Base-by-base conservation (phyloP, 2,113 vertebrate genomes). In the Dicaeum eximium region DNA sequence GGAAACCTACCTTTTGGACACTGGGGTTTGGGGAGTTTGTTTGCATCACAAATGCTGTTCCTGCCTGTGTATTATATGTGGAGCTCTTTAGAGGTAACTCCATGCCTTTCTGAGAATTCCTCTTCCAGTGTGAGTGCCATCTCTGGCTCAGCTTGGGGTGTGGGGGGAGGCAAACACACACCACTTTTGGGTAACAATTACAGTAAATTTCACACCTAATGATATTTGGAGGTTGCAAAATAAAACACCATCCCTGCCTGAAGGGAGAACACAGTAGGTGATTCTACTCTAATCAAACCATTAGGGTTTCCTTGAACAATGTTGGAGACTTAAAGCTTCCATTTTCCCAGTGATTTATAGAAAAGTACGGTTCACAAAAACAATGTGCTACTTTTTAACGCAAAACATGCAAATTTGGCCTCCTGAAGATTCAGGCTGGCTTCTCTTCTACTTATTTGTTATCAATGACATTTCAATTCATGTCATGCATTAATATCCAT, bases 51-150 rank as follows among this genome's bases (percentile, higher is more conserved):
- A 81, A 69, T 69, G 11, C 9, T 50, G 4, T 38, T 83, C 33
- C 38, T 24, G 33, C 1, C 6, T 47, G 9, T 1, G 5, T 31
- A 22, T 44, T 24, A 5, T 2, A 2, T 2, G 4, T 10, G 8
- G 6, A 7, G 18, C 10, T 75, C 69, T 80, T 56, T 7, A 38
- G 6, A 18, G 17, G 4, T 7, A 60, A 19, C 28, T 61, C 12
- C 3, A 13, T n/a, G 23, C 1, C 14, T 53, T 75, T 10, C 20
- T 40, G 42, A 69, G 37, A 65, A 37, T 47, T 10, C 14, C 15
- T 86, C 9, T 75, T 87, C 24, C 42, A 62, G 9, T 18, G 9
- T 16, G 17, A 23, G 9, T 50, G 13, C 10, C 11, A 40, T n/a
- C 38, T 62, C 54, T 42, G 45, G 33, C 9, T 81, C 25, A 50